Percentiles rank a stretch among this genome's conserved stretches.
Evolutionary conservation across 2,888 invertebrate genomes (phyloP).

Genomic region (Busseola fusca): DNA sequence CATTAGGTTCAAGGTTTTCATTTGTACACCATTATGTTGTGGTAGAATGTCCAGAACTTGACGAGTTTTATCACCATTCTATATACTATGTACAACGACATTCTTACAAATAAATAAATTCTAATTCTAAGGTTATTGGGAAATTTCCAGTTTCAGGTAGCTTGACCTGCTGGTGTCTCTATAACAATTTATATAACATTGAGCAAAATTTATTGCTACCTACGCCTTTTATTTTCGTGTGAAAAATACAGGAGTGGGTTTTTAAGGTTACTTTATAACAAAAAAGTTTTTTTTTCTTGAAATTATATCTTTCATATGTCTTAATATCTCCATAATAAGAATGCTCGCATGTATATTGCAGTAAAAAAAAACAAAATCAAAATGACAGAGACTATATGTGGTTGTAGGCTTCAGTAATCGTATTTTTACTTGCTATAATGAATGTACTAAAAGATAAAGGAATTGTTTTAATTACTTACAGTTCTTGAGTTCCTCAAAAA

Average conservation of each 20-base stretch:
- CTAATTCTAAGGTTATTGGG: too few relatives aligned
- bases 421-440: background rate
- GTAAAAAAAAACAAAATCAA: background rate
- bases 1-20: too few relatives aligned
- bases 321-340: background rate
- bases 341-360: background rate
- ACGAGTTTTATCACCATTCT: too few relatives aligned
- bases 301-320: background rate
- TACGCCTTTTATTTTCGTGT: background rate
- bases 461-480: constrained; percentile 66
- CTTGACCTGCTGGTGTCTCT: too few relatives aligned
- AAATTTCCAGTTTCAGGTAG: too few relatives aligned
- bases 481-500: constrained; percentile 69
- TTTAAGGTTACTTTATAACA: background rate
- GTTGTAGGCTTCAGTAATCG: background rate
- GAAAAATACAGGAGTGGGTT: background rate
- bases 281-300: background rate
- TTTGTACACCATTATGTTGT: too few relatives aligned
- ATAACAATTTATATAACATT: background rate
- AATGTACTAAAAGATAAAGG: background rate
- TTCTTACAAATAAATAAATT: too few relatives aligned
- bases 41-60: too few relatives aligned
- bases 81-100: too few relatives aligned
- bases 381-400: background rate
- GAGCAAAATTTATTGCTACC: background rate